Base-by-base conservation (phyloP, 2,113 vertebrate species). In the Nasalis larvatus region DNA sequence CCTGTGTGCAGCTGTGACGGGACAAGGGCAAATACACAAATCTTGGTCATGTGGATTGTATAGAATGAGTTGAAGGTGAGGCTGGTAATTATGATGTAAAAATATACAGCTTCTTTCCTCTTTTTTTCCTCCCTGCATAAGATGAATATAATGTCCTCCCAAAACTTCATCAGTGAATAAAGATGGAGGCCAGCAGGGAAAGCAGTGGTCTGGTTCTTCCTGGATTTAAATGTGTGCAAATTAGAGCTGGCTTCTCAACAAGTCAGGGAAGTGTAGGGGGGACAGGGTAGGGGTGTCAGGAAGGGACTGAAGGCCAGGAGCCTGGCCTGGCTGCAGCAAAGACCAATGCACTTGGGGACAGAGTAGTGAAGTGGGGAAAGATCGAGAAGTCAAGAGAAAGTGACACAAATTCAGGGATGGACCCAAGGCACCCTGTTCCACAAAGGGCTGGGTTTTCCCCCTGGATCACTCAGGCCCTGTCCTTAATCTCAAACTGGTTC, bases 1-100 rank as follows among this genome's bases (percentile, higher is more conserved):
- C 49, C 42, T 4, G 63, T 35, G 5, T 3, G 12, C 2, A 42
- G 60, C 68, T 4, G 30, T 37, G 45, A 14, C 1, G 0, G 6
- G 45, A 47, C 23, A 40, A 42, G 37, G 45, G 16, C 66, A 37
- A 18, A 54, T 52, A 56, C 21, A 32, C 47, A 1, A 0, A 4
- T 66, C 80, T 56, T 45, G 1, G 14, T 4, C 0, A 0, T 20
- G 58, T 10, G 32, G 32, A 13, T 35, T 32, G 30, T 47, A 37
- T 0, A 37, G 71, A 66, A 11, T 4, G n/a, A 88, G 80, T 10
- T 56, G 47, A 5, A 42, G 60, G 54, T 1, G 4, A 45, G 58
- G 23, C 21, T 87, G 21, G 82, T 56, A 21, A 76, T 25, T 21
- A 3, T 13, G 2, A 18, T 21, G 14, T 25, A 47, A 73, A 69